Evolutionary conservation across 2,797 vertebrate species (phyloP).

Genomic region (Rhadinocentrus ornatus): DNA sequence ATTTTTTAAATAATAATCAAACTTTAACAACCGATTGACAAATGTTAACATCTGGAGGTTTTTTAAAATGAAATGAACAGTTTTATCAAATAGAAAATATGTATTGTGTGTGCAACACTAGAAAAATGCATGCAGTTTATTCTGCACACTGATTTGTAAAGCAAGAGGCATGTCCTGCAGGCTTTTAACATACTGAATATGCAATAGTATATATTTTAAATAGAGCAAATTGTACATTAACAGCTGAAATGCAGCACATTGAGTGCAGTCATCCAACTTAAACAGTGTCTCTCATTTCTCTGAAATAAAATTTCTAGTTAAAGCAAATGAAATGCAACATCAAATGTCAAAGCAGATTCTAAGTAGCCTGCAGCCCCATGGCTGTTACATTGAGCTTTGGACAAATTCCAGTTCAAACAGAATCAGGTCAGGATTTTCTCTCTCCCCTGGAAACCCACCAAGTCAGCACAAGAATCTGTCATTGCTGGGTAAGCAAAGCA

Average conservation of each 20-base stretch:
- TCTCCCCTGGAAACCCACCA: conserved; percentile 36
- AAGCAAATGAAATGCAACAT: conserved; percentile 32
- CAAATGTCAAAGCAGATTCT: conserved; percentile 67
- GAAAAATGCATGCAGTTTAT: too few species aligned
- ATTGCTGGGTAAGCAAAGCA: conserved; percentile 41
- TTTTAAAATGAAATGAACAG: not conserved
- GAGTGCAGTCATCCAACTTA: not conserved
- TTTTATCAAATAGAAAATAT: not conserved
- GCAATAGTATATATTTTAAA: not conserved
- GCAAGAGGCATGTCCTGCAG: not conserved
- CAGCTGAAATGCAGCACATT: not conserved
- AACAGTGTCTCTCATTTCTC: conserved; percentile 19
- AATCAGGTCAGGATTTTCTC: conserved; percentile 74
- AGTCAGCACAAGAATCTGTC: conserved; percentile 54
- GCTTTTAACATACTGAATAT: not conserved
- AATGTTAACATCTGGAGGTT: not conserved
- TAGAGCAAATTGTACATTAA: not conserved
- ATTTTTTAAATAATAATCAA: not conserved
- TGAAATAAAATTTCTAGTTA: conserved; percentile 47
- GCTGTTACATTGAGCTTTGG: conserved; percentile 65
- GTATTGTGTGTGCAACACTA: too few species aligned
- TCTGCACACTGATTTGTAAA: too few species aligned
- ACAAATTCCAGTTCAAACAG: conserved; percentile 64
- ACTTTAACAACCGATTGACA: not conserved
- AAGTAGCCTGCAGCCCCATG: conserved; percentile 50